phyloP scores from a whole-genome alignment of 2,797 vertebrate species.

The Poecilia picta region DNA sequence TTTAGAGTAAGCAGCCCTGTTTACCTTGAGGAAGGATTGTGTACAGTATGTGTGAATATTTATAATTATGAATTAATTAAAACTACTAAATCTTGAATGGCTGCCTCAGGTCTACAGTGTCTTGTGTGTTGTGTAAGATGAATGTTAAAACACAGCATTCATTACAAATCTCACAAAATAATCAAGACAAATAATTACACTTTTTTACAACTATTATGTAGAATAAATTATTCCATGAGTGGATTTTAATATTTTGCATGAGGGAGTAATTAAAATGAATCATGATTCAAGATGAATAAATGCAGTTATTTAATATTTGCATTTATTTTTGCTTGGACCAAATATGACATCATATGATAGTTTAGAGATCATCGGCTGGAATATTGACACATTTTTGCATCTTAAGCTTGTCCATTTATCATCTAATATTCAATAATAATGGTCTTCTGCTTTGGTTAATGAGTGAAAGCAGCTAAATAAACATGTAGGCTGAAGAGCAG shows the following conservation, averaged over 20 bases:
- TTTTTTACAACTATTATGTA: not conserved
- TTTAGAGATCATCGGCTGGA: not conserved
- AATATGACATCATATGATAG: not conserved
- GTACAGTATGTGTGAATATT: constrained; percentile 3
- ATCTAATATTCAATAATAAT: not conserved
- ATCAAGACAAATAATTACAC: not conserved
- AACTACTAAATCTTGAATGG: not conserved
- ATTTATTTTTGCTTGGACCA: not conserved
- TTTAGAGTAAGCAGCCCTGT: not conserved
- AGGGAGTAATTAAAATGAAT: not conserved
- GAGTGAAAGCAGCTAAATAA: not conserved
- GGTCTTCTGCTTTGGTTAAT: not conserved
- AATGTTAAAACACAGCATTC: not conserved
- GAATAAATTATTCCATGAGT: not conserved
- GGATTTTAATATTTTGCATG: not conserved
- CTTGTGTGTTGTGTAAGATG: not conserved
- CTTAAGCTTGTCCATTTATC: not conserved
- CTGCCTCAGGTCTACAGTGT: not conserved
- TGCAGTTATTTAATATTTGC: no score
- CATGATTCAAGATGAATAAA: no score
- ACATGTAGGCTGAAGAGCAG: not conserved
- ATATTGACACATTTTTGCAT: not conserved
- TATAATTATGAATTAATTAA: not conserved
- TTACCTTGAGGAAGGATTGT: not conserved
- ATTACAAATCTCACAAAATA: not conserved